Base-by-base conservation (phyloP, 2,797 vertebrate genomes). In the Liasis olivaceus region DNA sequence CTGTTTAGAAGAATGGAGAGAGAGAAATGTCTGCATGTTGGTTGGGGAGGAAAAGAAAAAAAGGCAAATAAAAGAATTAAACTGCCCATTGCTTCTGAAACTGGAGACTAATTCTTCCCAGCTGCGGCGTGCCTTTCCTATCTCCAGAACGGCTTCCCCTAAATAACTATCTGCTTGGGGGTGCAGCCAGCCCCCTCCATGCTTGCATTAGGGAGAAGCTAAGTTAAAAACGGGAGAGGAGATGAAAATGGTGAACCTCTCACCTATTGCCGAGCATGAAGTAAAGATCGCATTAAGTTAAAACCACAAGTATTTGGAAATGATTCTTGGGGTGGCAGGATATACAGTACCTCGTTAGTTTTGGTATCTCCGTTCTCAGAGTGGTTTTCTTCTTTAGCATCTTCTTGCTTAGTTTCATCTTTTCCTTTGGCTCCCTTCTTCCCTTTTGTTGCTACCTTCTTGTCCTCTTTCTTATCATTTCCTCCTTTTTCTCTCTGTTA, bases 331-430 rank as follows among this genome's bases (percentile, higher is more conserved):
- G 14, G 93, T 60, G 36, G 92, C 0, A 88, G 89, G 95, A 17
- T 93, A 5, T 95, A 58, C 12, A 93, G 85, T 97, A 99, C 98
- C 98, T 99, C 98, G 54, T 98, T 98, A 98, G 98, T 98, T 98
- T 99, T 99, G 97, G 98, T 97, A 95, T 99, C 98, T 97, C 98
- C 98, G 0, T 99, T 99, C 98, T 99, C 98, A 98, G 98, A 98
- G 98, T 98, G 98, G 98, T 98, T 98, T 97, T 99, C 98, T 97
- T 99, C 98, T 94, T 98, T 98, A 92, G 98, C 98, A 93, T 97
- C 97, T 94, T 98, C 97, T 95, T 97, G 96, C 54, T 97, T 98
- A 94, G 95, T 97, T 97, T 99, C 99, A n/a, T 98, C 97, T 97
- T 98, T 98, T 89, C 97, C 98, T 97, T 98, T 98, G 96, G 98